Base-by-base conservation (phyloP, 2,888 invertebrate species). In the Matsumyia berberina region DNA sequence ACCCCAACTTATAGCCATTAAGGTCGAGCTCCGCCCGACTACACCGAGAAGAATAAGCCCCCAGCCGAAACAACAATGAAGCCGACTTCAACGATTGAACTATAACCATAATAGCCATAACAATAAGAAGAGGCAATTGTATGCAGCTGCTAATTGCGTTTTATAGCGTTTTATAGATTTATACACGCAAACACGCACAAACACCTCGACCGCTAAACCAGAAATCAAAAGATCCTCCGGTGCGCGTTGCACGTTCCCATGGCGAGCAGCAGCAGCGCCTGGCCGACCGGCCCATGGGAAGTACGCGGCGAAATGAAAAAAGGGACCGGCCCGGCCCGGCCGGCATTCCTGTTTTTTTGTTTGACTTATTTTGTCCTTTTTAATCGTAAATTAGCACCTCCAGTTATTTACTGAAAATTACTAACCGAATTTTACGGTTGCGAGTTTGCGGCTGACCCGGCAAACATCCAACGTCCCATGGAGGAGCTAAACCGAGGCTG, bases 321-420 rank as follows among this genome's bases (percentile, higher is more conserved):
- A 55, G 31, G 49, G 15, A 33, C 66, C 55, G 49, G 35, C 9
- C 51, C 12, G 19, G 19, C 35, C 29, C 42, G 35, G n/a, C 11
- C 29, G 12, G 35, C 46, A 60, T 76, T 76, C 69, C 78, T 55
- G 37, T 80, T 76, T n/a, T n/a, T n/a, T 85, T 85, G 83, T 85
- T 85, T 80, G 49, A 76, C 80, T 85, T 53, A 80, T 85, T 85
- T 85, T 85, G 85, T 85, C 85, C 85, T 85, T 85, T 85, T 85
- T 85, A 85, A 85, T 85, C 85, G 80, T 80, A 80, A 85, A 85
- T 85, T 85, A 85, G 85, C 85, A 85, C 85, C 80, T 85, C 76
- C 31, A 69, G 73, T 69, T 85, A 76, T 85, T 85, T 80, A 85
- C 85, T 85, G 85, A 80, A 85, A 74, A 85, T 85, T 76, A 85